Conservation (phyloP, 2,797 vertebrate species). For the Phataginus tetradactyla region DNA sequence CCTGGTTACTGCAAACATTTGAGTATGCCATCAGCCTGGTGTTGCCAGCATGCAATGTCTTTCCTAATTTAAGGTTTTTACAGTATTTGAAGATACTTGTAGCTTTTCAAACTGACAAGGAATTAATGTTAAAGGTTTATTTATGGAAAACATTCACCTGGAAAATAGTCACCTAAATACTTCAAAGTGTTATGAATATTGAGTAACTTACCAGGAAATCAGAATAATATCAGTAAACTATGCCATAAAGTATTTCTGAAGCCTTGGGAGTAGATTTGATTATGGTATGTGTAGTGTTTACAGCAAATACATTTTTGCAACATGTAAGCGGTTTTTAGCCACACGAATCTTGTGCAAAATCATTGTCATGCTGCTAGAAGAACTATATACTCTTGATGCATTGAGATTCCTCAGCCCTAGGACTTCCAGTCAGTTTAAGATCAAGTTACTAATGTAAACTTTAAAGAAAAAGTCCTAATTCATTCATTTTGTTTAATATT, state of each 20-base stretch:
- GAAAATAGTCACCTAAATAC: constrained; percentile 58
- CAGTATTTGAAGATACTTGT: constrained; percentile 55
- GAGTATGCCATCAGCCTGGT: not conserved
- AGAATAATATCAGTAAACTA: constrained; percentile 55
- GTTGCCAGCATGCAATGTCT: not conserved
- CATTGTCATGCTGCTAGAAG: not conserved
- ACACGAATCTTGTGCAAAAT: constrained; percentile 49
- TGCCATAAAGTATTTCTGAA: constrained; percentile 71
- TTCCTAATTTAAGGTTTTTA: not conserved
- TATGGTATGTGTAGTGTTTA: constrained; percentile 56
- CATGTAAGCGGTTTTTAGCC: constrained; percentile 59
- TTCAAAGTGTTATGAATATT: constrained; percentile 60
- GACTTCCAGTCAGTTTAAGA: constrained; percentile 62
- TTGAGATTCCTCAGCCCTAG: constrained; percentile 4
- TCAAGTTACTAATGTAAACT: constrained; percentile 37
- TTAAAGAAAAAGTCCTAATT: constrained; percentile 36
- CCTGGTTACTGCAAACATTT: not conserved
- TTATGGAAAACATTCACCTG: constrained; percentile 42
- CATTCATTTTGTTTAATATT: constrained; percentile 65
- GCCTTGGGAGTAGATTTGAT: constrained; percentile 62
- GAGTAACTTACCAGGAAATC: constrained; percentile 60
- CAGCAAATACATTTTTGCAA: constrained; percentile 64
- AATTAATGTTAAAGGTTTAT: constrained; percentile 4
- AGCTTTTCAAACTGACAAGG: constrained; percentile 48
- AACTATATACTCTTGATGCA: not conserved